Evolutionary conservation across 1,140 invertebrate genomes (phyloP), one percentile per base, ranked within the genome.

Genomic region (Papilio glaucus): DNA sequence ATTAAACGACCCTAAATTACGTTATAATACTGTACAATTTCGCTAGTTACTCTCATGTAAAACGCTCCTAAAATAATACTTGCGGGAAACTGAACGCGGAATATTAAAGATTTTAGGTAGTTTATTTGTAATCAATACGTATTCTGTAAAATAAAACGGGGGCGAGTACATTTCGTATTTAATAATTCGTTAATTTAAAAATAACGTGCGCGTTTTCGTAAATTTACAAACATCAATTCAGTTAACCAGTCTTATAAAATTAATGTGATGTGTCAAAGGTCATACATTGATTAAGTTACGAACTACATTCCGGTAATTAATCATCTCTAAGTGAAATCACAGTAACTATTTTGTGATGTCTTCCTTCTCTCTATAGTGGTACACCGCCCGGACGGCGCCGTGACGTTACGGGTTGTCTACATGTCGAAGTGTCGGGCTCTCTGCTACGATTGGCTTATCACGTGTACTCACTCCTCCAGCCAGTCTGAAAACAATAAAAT

Each of bases 11-110:
- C 86, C 89, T 90, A 90, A 72, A 79, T 89, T 89, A 81, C 75
- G 77, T 86, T 88, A 91, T 91, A 93, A 93, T 93, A 93, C 90
- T 92, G 90, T 92, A 92, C 90, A 91, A 91, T 92, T 92, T 91
- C 87, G 84, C 90, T 92, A 92, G 83, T 90, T 85, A 85, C 81
- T 83, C 49, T 85, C 80, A 82, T 88, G 85, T 86, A 88, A 88
- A 88, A 88, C 84, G 84, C 81, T 77, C 18, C 82, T 80, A 84
- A 83, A 67, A 75, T 85, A 88, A 88, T 87, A 88, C 86, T 86
- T 84, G 76, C 85, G 86, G 86, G 83, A 84, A 85, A 85, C 78
- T 75, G 82, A 85, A 84, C 79, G 79, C 84, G 81, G 83, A 79
- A 85, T 87, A 88, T 80, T 80, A 87, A 88, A 88, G 78, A n/a